Evolutionary conservation across 2,888 invertebrate genomes (phyloP), one percentile per base, ranked within the genome.

Genomic region (Pyrgus malvae): DNA sequence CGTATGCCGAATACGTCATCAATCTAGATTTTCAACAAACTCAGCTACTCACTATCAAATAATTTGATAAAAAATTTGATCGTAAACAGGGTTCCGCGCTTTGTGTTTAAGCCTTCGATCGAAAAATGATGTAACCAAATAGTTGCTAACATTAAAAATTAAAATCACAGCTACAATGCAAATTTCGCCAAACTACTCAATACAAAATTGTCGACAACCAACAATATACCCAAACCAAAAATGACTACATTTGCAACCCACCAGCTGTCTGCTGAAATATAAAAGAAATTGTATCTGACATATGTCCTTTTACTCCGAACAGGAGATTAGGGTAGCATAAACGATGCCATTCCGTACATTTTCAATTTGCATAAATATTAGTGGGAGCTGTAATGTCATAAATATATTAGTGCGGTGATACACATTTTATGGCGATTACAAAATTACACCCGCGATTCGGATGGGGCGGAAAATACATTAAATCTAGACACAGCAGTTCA

Each of bases 301-400:
- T 84, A 86, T 85, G 83, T 79, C 79, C 67, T 67, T 69, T 71
- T 66, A 64, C 70, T 64, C 69, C 73, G 68, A 67, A 64, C 66
- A 66, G 70, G 66, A 80, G 80, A 80, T 84, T 83, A 83, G 86
- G 87, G 84, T 69, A 63, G 68, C 74, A 77, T 79, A 83, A 87
- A 83, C 81, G 86, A 81, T 76, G 77, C 80, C 82, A 83, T 85
- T 87, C 77, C 74, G 83, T 74, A 74, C 81, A 78, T 86, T 87
- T 91, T 89, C 90, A 87, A 90, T 90, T 90, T 90, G 86, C 90
- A 90, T 90, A 90, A 87, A 88, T 87, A 90, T 89, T 88, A 89
- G 87, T 84, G 80, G 76, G 76, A 77, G 80, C 80, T 70, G 69
- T 83, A 83, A 85, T 80, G 82, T 75, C 81, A 88, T 90, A 90